Base-by-base conservation (phyloP, 2,113 vertebrate species). In the Pelmatolapia mariae region DNA sequence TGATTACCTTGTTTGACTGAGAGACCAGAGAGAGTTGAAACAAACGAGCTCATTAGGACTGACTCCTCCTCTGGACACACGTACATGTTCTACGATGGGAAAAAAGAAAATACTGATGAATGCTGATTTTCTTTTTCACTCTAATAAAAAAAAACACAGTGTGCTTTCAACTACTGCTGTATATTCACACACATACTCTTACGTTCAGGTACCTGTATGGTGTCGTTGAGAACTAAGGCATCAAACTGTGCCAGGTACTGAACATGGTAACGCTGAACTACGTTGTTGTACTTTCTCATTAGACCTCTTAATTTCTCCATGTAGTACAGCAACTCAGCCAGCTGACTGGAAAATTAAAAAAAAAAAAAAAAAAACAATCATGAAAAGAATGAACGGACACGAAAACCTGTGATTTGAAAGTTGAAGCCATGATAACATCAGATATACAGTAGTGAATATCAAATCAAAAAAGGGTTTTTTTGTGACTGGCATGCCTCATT, bases 11-110 rank as follows among this genome's bases (percentile, higher is more conserved):
- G 97, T 91, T 98, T 98, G 91, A 97, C 15, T 6, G 95, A 96
- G 36, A 99, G 96, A 52, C 96, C 95, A 3, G 98, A 97, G 73
- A 99, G 93, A 4, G 94, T 95, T n/a, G 96, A 98, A 89, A 99
- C 98, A 3, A 99, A 98, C 1, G 98, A 98, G 0, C 96, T 98
- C 95, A 98, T 95, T 79, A 99, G 97, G 54, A 99, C 88, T 0
- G 98, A 99, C 73, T 99, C 98, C 85, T 99, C 98, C 88, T 99
- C 98, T 4, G 98, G 98, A 94, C 98, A 99, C 24, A 99, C 98
- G 0, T 95, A 96, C 78, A 99, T 97, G 86, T 97, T 98, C 98
- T 99, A 90, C 7, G 82, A 16, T 81, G 22, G 22, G 6, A 16
- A 6, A 66, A 38, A 86, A 83, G 13, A 63, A 1, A 59, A 15